Percentiles rank a stretch among this genome's conserved stretches.
These are phyloP conservation scores for Lytechinus variegatus DNA, from an alignment of 35 echinoderm and acorn worm species.

Conservation along the genomic window DNA sequence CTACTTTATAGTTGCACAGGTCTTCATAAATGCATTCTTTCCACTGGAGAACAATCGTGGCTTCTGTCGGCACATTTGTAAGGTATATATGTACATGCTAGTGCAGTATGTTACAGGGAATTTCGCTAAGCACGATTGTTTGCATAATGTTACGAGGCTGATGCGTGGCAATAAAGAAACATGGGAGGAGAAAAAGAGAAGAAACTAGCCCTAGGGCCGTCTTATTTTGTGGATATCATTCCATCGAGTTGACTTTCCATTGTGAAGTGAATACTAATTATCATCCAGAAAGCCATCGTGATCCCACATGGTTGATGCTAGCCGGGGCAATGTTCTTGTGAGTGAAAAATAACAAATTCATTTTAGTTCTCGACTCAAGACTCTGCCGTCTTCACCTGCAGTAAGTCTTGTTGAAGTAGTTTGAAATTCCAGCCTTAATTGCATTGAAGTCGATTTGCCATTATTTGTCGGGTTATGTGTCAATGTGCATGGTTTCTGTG, in stretches of 20 bases:
- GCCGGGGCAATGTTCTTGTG: not conserved
- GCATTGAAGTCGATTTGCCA: not conserved
- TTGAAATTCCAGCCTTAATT: not conserved
- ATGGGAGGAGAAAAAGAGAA: not conserved
- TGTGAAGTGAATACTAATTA: constrained; percentile 20
- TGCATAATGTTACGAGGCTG: not conserved
- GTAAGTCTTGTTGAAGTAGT: not conserved
- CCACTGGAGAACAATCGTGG: not conserved
- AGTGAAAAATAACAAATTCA: not conserved
- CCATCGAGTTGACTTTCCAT: not conserved
- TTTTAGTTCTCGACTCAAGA: not conserved
- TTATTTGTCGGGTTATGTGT: not conserved
- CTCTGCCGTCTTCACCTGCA: not conserved
- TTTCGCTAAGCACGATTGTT: not conserved
- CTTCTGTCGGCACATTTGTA: not conserved
- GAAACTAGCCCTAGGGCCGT: not conserved
- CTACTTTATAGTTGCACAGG: not conserved
- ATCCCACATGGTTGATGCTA: not conserved
- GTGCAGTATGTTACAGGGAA: not conserved
- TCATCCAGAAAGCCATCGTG: not conserved
- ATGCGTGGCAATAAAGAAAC: not conserved
- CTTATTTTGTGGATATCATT: not conserved
- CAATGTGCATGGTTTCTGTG: not conserved
- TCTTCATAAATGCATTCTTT: not conserved
- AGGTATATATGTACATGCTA: not conserved